A percentile compares a stretch with the other conserved stretches of the same genome.
phyloP scores from a whole-genome alignment of 2,113 vertebrate genomes.

The Picathartes gymnocephalus region DNA sequence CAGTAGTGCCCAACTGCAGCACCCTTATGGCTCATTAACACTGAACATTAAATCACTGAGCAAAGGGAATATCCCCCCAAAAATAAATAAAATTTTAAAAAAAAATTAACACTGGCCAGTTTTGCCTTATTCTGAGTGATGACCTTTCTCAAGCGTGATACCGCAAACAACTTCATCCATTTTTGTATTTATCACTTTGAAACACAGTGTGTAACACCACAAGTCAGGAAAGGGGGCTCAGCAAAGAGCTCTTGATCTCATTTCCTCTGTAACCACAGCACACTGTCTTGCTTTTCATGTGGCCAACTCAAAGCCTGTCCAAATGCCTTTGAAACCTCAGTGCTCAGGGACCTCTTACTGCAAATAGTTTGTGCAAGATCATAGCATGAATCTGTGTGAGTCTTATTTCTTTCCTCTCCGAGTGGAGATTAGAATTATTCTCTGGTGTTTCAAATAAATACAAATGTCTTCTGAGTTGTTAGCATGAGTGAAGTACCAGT shows the following conservation, averaged over 20 bases:
- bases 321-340: constrained; percentile 27
- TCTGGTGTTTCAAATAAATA: constrained; percentile 4
- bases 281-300: constrained; percentile 26
- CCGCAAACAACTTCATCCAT: not conserved
- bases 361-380: not conserved
- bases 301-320: constrained; percentile 35
- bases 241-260: constrained; percentile 1
- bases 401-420: not conserved
- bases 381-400: not conserved
- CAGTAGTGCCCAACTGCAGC: constrained; percentile 2
- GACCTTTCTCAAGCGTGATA: not conserved
- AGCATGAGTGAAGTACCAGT: constrained; percentile 34
- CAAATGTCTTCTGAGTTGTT: not conserved
- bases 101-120: not conserved
- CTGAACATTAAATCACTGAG: not conserved
- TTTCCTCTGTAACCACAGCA: constrained; percentile 31
- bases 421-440: not conserved
- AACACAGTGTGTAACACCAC: not conserved
- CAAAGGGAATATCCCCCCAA: not conserved
- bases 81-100: not conserved
- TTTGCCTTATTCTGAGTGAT: not conserved
- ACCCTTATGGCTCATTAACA: constrained; percentile 35
- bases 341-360: constrained; percentile 15
- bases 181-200: not conserved
- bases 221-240: not conserved